phyloP scores from a whole-genome alignment of 2,113 vertebrate genomes.

The Brachypteracias leptosomus region DNA sequence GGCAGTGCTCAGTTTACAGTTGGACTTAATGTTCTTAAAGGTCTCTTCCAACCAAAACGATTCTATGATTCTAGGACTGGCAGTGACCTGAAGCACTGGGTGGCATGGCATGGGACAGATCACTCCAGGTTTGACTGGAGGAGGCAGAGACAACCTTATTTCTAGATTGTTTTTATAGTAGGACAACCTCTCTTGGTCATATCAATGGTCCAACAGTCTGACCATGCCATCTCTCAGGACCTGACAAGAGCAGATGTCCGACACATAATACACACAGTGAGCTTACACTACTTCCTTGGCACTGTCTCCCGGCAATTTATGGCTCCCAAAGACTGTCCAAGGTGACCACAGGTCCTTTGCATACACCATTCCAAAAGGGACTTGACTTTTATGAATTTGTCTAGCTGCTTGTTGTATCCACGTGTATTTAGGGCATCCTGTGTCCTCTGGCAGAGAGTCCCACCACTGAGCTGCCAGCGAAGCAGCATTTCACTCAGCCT shows the following conservation, averaged over 20 bases:
- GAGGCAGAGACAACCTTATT: neutral
- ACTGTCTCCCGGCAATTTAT: neutral
- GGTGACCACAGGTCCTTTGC: fast-evolving
- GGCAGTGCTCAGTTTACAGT: no score
- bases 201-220: neutral
- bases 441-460: neutral
- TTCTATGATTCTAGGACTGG: no score
- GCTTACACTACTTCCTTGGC: neutral
- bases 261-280: neutral
- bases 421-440: neutral
- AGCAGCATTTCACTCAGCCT: neutral
- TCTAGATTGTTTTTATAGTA: neutral
- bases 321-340: neutral
- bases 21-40: no score
- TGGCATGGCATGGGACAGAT: neutral
- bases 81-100: neutral
- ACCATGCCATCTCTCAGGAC: neutral
- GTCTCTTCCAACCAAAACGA: no score
- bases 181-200: neutral
- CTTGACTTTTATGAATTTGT: neutral
- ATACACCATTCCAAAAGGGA: neutral
- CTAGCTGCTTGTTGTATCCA: neutral
- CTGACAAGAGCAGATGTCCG: neutral
- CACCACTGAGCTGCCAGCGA: neutral
- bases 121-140: neutral